phyloP scores from a whole-genome alignment of 1,140 invertebrate genomes.

The Drosophila hydei region DNA sequence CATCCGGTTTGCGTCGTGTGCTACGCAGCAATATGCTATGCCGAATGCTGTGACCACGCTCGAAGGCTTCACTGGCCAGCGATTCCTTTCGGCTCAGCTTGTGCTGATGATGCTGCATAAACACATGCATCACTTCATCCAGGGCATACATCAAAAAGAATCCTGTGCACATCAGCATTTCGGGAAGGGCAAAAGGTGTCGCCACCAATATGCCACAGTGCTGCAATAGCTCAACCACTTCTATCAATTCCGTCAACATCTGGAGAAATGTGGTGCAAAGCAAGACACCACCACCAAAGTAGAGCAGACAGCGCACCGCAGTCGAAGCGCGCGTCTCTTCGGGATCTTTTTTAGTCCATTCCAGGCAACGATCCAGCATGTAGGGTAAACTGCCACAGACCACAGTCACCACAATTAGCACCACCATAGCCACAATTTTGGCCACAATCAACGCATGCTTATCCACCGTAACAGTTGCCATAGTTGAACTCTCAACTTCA shows the following conservation, averaged over 20 bases:
- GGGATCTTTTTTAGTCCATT: constrained; percentile 85
- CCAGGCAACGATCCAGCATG: constrained; percentile 86
- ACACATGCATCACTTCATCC: constrained; percentile 91
- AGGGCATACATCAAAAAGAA: constrained; percentile 94
- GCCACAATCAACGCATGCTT: constrained; percentile 85
- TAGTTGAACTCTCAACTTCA: neutral
- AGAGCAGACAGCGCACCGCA: constrained; percentile 87
- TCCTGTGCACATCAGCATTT: constrained; percentile 89
- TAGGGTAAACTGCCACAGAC: constrained; percentile 88
- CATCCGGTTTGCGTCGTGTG: neutral
- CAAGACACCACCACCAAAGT: constrained; percentile 95
- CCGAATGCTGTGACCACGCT: constrained; percentile 61
- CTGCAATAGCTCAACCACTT: constrained; percentile 87
- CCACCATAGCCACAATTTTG: constrained; percentile 89
- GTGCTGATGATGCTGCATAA: constrained; percentile 85
- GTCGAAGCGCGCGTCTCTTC: constrained; percentile 84
- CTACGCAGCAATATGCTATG: constrained; percentile 57
- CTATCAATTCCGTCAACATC: constrained; percentile 93
- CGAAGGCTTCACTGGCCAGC: constrained; percentile 63
- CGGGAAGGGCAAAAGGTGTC: constrained; percentile 88
- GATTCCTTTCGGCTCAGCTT: constrained; percentile 56
- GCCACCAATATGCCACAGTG: constrained; percentile 84
- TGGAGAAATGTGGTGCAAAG: constrained; percentile 95
- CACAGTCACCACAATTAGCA: constrained; percentile 88
- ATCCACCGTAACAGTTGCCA: constrained; percentile 41